Evolutionary conservation across 2,888 invertebrate species (phyloP).

Genomic region (Eupithecia dodoneata): DNA sequence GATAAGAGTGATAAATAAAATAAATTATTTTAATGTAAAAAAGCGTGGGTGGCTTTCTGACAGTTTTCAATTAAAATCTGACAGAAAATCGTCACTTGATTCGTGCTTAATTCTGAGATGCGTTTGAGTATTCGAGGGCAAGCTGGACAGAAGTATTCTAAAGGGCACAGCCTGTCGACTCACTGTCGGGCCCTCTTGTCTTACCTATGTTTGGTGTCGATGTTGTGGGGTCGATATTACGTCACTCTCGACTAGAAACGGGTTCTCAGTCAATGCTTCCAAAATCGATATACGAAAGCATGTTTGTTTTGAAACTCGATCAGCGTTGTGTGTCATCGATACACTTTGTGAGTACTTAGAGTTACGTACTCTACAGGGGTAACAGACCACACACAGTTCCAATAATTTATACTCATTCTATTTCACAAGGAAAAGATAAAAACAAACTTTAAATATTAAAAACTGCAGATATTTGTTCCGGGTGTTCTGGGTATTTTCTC

Average conservation of each 20-base stretch:
- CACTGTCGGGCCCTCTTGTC: too few relatives aligned
- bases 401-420: neutral
- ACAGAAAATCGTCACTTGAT: too few relatives aligned
- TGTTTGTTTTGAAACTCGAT: conserved; percentile 60
- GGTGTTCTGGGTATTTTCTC: too few relatives aligned
- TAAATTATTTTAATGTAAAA: too few relatives aligned
- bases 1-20: too few relatives aligned
- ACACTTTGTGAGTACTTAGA: conserved; percentile 13
- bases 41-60: too few relatives aligned
- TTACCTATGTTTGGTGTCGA: neutral
- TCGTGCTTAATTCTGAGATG: too few relatives aligned
- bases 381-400: conserved; percentile 20
- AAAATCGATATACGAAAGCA: conserved; percentile 53
- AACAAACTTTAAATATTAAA: neutral
- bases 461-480: too few relatives aligned
- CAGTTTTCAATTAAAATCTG: too few relatives aligned
- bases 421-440: neutral
- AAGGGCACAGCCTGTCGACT: too few relatives aligned
- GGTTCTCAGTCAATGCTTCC: conserved; percentile 36
- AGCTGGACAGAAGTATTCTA: too few relatives aligned
- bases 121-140: too few relatives aligned
- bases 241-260: conserved; percentile 2
- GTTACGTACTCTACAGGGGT: conserved; percentile 4
- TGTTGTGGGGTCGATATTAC: neutral
- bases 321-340: conserved; percentile 54